These are phyloP conservation scores for Odontothrips loti DNA, from an alignment of 2,888 invertebrate species.

Conservation along the genomic window DNA sequence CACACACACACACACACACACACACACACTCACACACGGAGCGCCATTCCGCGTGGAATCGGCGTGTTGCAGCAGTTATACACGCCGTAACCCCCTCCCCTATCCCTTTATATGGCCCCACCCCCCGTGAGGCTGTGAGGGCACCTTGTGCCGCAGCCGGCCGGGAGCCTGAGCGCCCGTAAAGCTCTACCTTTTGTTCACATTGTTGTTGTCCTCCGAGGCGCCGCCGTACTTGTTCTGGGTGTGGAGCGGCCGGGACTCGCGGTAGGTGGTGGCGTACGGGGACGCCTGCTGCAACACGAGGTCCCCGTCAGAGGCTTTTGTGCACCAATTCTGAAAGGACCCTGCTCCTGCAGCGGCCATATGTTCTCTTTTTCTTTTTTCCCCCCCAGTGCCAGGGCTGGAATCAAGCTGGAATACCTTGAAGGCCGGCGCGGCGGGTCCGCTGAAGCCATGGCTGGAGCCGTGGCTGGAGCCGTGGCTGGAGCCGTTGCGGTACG, in stretches of 20 bases:
- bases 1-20: background rate
- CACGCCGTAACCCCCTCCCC: background rate
- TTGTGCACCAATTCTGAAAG: too few relatives aligned
- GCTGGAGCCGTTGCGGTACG: background rate
- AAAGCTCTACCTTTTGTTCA: constrained; percentile 40
- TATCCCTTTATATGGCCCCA: background rate
- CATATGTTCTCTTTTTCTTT: background rate
- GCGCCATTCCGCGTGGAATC: background rate
- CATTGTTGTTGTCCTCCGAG: constrained; percentile 9
- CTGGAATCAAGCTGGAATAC: too few relatives aligned
- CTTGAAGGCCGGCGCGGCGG: constrained; percentile 11
- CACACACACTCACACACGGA: background rate
- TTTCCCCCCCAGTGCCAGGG: too few relatives aligned
- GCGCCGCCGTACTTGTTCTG: constrained; percentile 24
- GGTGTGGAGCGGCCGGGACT: background rate
- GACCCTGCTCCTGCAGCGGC: too few relatives aligned
- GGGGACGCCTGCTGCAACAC: background rate
- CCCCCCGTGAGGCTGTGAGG: background rate
- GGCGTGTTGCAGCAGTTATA: too few relatives aligned
- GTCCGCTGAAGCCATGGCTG: too few relatives aligned
- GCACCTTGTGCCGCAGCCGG: constrained; percentile 21
- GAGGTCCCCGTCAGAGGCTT: background rate
- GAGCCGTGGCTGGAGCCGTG: background rate
- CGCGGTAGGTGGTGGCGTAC: background rate
- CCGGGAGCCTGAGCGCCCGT: constrained; percentile 44